Evolutionary conservation across 2,797 vertebrate genomes (phyloP).

Genomic region (Epinephelus coioides): DNA sequence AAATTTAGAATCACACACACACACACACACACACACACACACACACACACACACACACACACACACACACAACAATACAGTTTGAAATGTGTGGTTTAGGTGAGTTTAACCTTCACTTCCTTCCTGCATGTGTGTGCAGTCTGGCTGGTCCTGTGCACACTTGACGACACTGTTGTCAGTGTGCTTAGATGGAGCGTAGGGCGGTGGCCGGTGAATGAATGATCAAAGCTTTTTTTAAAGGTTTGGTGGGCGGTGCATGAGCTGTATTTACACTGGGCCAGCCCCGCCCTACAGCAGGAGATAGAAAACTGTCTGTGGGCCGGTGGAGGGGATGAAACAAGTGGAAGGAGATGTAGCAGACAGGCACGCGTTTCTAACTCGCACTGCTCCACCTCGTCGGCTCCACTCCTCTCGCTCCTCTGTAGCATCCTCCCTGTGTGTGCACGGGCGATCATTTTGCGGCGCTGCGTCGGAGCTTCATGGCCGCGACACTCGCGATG

Average conservation of each 20-base stretch:
- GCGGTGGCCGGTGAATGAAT: constrained; percentile 81
- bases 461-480: constrained; percentile 79
- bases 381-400: constrained; percentile 43
- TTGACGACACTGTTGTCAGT: constrained; percentile 45
- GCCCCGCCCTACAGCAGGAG: constrained; percentile 78
- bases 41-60: no score
- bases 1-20: no score
- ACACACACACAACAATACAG: no score
- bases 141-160: constrained; percentile 14
- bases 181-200: constrained; percentile 69
- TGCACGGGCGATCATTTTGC: constrained; percentile 33
- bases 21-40: no score
- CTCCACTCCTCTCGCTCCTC: constrained; percentile 29
- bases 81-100: no score
- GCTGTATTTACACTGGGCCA: constrained; percentile 72
- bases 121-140: background rate
- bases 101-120: constrained; percentile 14
- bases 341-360: constrained; percentile 79
- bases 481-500: constrained; percentile 93
- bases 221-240: constrained; percentile 76
- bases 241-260: constrained; percentile 72
- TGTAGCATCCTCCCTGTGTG: constrained; percentile 59
- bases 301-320: constrained; percentile 81
- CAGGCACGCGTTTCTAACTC: constrained; percentile 29
- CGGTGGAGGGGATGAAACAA: constrained; percentile 78